Percentiles rank a stretch among this genome's conserved stretches.
phyloP scores from a whole-genome alignment of 2,113 vertebrate species.

The Corythornis vintsioides region DNA sequence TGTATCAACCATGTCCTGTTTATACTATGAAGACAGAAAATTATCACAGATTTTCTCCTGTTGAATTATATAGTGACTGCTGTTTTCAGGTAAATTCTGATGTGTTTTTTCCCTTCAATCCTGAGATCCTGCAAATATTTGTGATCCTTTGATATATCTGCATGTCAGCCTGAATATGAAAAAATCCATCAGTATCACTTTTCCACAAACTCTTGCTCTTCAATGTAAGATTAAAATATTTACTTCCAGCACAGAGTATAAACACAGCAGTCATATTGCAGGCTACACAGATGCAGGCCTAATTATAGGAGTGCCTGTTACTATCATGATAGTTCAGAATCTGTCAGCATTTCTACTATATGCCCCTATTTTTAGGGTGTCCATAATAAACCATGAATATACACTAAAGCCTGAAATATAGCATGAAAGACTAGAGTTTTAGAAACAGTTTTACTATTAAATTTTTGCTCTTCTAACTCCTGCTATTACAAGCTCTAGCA shows the following conservation, averaged over 20 bases:
- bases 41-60: not conserved
- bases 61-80: not conserved
- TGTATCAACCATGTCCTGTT: not conserved
- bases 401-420: not conserved
- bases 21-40: not conserved
- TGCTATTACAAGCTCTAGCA: not conserved
- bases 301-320: constrained; percentile 44
- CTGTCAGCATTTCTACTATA: constrained; percentile 17
- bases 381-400: not conserved
- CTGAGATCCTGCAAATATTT: not conserved
- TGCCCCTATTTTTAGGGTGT: constrained; percentile 33
- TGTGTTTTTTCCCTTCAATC: not conserved
- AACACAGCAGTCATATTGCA: not conserved
- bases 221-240: constrained; percentile 37
- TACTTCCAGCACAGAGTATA: constrained; percentile 26
- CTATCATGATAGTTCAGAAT: not conserved
- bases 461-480: not conserved
- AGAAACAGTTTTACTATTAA: not conserved
- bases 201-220: constrained; percentile 1
- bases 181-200: constrained; percentile 9
- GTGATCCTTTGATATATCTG: not conserved
- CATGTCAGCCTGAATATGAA: not conserved
- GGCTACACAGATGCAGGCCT: constrained; percentile 2
- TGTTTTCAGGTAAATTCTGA: not conserved
- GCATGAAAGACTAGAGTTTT: not conserved